These are phyloP conservation scores for Sebastes kiyomatsui DNA, from an alignment of 2,797 vertebrate species.

Conservation along the genomic window DNA sequence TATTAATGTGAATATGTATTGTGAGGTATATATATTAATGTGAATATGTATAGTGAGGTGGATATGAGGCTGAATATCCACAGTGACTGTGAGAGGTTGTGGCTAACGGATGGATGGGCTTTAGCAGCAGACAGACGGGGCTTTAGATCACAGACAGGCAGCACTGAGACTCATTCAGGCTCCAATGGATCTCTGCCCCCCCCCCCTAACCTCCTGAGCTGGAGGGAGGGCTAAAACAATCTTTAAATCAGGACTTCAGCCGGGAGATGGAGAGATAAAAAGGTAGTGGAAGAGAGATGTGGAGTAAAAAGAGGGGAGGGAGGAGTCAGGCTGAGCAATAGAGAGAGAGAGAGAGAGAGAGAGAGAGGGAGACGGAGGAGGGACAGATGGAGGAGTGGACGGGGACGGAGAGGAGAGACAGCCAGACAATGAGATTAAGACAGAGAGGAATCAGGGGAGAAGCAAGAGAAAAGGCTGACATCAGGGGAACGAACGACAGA, in stretches of 20 bases:
- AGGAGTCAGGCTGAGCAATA: not conserved
- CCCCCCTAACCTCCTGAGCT: conserved; percentile 33
- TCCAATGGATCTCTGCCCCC: conserved; percentile 42
- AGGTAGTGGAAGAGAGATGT: conserved; percentile 40
- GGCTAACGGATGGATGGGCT: conserved; percentile 68
- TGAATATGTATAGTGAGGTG: conserved; percentile 44
- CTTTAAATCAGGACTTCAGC: conserved; percentile 65
- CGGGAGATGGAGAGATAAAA: conserved; percentile 62
- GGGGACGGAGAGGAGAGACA: conserved; percentile 26
- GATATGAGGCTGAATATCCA: conserved; percentile 61
- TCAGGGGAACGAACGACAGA: conserved; percentile 20
- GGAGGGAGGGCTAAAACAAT: conserved; percentile 63
- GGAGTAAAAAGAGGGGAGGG: conserved; percentile 1
- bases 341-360: not conserved
- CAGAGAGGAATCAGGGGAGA: conserved; percentile 25
- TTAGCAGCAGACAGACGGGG: conserved; percentile 66
- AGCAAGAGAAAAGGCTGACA: conserved; percentile 15
- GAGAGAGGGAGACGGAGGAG: not conserved
- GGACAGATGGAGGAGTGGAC: conserved; percentile 43
- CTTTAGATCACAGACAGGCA: conserved; percentile 69
- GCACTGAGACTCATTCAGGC: conserved; percentile 50
- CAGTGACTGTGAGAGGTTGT: conserved; percentile 51
- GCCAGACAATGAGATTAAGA: conserved; percentile 54
- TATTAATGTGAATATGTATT: not conserved
- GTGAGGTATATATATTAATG: conserved; percentile 50